Conservation (phyloP, 2,113 vertebrate genomes). For the Trachemys scripta region DNA sequence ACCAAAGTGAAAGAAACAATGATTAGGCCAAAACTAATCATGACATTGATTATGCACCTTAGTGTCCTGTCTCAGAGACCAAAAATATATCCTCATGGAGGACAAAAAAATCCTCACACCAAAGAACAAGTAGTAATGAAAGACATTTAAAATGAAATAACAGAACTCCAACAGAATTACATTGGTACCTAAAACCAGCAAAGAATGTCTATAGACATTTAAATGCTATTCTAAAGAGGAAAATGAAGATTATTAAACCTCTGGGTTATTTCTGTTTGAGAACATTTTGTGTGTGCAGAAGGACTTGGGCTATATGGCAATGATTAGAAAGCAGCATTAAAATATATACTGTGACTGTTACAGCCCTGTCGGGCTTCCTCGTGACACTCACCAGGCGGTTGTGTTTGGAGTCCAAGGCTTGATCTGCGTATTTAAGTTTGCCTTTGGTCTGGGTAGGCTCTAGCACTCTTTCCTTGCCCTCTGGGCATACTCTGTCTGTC, state of each 20-base stretch:
- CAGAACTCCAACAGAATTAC: background rate
- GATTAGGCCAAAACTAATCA: fast-evolving
- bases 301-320: background rate
- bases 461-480: background rate
- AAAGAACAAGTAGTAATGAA: background rate
- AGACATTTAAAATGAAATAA: background rate
- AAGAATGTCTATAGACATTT: background rate
- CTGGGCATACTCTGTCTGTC: background rate
- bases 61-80: fast-evolving
- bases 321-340: background rate
- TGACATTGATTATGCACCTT: background rate
- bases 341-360: background rate
- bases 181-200: background rate
- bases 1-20: background rate
- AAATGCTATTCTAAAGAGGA: background rate
- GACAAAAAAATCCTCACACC: background rate
- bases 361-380: background rate
- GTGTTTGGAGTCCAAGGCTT: background rate
- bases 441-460: background rate
- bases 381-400: background rate
- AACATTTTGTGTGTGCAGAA: background rate
- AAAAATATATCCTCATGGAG: background rate
- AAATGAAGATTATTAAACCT: fast-evolving
- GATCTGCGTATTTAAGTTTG: background rate
- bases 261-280: fast-evolving